Percentiles rank a stretch among this genome's conserved stretches.
Conservation (phyloP, 2,113 vertebrate genomes). For the Tor tambroides region DNA sequence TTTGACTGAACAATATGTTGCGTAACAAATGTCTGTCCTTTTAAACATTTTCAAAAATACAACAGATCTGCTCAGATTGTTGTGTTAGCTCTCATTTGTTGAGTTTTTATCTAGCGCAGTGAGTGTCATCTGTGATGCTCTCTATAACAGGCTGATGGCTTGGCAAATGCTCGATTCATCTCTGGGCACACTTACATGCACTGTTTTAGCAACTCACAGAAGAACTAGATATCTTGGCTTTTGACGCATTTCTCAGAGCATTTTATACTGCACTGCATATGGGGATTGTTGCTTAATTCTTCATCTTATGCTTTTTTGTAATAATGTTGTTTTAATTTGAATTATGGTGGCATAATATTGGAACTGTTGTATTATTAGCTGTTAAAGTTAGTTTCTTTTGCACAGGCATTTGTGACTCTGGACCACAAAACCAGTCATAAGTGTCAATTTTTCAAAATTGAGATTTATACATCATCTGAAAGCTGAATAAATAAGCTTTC, state of each 20-base stretch:
- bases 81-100: background rate
- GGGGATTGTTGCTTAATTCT: background rate
- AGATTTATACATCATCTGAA: no score
- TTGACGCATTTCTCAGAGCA: background rate
- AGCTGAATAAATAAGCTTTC: no score
- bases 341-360: background rate
- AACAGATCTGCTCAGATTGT: background rate
- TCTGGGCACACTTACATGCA: background rate
- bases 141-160: slow-evolving; percentile 19
- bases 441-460: no score
- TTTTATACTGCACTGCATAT: background rate
- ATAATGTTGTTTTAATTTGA: background rate
- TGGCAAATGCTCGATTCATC: slow-evolving; percentile 2
- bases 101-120: background rate
- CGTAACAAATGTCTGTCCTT: background rate
- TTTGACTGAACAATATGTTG: background rate
- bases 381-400: background rate
- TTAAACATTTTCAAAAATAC: background rate
- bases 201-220: slow-evolving; percentile 7
- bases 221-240: background rate
- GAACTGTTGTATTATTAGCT: background rate
- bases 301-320: background rate
- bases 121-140: background rate
- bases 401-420: background rate
- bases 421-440: no score